A percentile compares a stretch with the other conserved stretches of the same genome.
Conservation (phyloP, 2,888 invertebrate genomes). For the Gastracanthus pulcherrimus region DNA sequence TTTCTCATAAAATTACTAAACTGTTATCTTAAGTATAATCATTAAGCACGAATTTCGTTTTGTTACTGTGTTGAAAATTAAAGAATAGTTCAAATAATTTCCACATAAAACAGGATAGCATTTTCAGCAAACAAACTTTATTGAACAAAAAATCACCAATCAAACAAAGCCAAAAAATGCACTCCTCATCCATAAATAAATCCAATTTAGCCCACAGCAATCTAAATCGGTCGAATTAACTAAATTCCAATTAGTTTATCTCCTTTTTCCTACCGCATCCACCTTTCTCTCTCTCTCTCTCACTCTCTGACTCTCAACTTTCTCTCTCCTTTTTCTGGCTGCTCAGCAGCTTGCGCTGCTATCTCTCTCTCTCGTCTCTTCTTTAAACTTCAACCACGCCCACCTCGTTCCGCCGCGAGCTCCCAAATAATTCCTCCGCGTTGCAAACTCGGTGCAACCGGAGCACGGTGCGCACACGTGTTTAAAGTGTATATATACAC, state of each 20-base stretch:
- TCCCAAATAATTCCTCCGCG: slow-evolving; percentile 58
- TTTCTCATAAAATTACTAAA: no score
- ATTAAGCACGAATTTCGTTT: no score
- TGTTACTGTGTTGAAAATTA: no score
- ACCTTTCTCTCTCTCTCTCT: no score
- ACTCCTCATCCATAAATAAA: background rate
- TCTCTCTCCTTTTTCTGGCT: slow-evolving; percentile 44
- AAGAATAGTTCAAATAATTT: no score
- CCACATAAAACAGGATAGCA: no score
- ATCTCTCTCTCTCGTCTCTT: no score
- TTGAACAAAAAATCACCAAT: background rate
- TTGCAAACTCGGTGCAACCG: background rate
- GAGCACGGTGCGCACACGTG: slow-evolving; percentile 7
- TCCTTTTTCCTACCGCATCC: slow-evolving; percentile 13
- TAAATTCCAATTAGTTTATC: slow-evolving; percentile 49
- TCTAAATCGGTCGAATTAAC: slow-evolving; percentile 51
- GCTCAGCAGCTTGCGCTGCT: slow-evolving; percentile 35
- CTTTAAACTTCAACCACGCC: slow-evolving; percentile 51
- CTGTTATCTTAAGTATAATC: no score
- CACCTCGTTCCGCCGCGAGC: slow-evolving; percentile 48
- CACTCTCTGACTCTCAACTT: background rate
- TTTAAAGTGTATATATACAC: slow-evolving; percentile 13
- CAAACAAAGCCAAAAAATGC: background rate
- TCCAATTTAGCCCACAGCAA: background rate
- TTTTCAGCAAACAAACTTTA: no score